Evolutionary conservation across 2,113 vertebrate species (phyloP).

Genomic region (Megaleporinus macrocephalus): DNA sequence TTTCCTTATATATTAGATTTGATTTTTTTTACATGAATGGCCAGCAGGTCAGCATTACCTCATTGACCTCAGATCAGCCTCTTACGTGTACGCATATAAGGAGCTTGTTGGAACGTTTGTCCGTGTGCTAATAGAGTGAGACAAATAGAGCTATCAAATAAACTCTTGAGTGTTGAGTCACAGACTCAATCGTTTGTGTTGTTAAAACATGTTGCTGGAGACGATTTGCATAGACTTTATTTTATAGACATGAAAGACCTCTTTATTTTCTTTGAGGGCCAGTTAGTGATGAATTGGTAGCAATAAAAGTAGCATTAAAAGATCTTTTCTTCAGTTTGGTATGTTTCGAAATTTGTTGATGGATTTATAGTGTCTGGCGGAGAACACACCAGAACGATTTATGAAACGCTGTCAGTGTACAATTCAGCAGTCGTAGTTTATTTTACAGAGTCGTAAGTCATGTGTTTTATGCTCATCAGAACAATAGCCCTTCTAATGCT

Average conservation of each 20-base stretch:
- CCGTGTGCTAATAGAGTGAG: conserved; percentile 70
- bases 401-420: neutral
- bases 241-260: neutral
- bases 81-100: neutral
- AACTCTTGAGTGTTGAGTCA: neutral
- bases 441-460: neutral
- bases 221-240: neutral
- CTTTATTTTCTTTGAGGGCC: neutral
- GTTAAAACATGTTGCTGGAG: neutral
- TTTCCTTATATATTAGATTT: too few relatives aligned
- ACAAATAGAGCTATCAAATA: conserved; percentile 56
- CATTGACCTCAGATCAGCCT: neutral
- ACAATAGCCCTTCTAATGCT: neutral
- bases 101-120: neutral
- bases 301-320: neutral
- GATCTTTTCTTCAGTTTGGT: neutral
- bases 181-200: neutral
- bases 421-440: neutral
- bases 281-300: neutral
- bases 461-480: neutral
- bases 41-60: too few relatives aligned
- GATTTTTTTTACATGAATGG: too few relatives aligned
- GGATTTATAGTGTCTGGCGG: neutral
- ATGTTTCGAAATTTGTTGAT: neutral
- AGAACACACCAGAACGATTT: neutral